phyloP scores from a whole-genome alignment of 2,113 vertebrate species.

The Callopanchax toddi region DNA sequence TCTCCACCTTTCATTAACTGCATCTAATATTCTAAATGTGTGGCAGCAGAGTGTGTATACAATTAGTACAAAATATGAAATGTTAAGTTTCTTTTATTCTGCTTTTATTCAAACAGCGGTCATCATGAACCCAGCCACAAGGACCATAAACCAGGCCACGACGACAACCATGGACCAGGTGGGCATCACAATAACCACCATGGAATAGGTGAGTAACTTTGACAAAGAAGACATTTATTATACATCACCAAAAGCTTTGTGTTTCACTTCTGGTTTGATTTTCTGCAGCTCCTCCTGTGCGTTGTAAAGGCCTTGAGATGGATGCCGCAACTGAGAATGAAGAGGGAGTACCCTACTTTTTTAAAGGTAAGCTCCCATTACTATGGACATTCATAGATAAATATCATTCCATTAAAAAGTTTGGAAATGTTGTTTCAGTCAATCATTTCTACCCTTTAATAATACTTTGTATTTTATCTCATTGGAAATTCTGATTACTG shows the following conservation, averaged over 20 bases:
- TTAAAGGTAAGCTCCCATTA: conserved; percentile 44
- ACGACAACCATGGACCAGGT: no score
- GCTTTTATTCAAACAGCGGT: not conserved
- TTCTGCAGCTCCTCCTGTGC: conserved; percentile 31
- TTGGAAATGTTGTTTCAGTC: no score
- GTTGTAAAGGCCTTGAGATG: conserved; percentile 62
- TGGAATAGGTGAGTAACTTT: no score
- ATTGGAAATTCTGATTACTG: no score
- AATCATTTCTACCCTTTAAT: no score
- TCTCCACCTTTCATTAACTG: not conserved
- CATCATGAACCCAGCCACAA: no score
- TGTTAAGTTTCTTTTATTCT: not conserved
- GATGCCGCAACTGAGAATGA: conserved; percentile 61
- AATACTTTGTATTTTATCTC: no score
- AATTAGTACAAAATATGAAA: not conserved
- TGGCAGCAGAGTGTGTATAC: not conserved
- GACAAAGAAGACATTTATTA: no score
- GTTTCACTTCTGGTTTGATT: not conserved
- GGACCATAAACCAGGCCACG: no score
- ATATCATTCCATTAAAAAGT: no score
- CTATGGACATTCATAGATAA: not conserved
- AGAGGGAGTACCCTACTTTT: conserved; percentile 59
- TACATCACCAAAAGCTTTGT: no score
- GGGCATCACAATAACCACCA: no score
- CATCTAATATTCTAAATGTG: not conserved